Evolutionary conservation across 2,888 invertebrate genomes (phyloP), one percentile per base, ranked within the genome.

Genomic region (Xiphydria camelus): DNA sequence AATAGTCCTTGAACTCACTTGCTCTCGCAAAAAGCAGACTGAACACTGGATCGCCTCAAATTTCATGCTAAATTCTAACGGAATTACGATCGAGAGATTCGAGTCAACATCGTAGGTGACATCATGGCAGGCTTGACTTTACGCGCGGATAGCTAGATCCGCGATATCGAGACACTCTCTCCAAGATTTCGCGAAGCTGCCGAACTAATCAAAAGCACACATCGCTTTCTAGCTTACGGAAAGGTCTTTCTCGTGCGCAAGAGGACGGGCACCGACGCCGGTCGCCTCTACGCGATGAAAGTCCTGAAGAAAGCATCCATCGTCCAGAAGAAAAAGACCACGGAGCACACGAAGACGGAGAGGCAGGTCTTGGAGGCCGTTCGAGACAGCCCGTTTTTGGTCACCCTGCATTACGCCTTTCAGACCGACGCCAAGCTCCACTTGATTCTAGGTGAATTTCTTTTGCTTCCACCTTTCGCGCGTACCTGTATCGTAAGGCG

Each of bases 391-490:
- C 97, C 97, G 40, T 98, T 97, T 79, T 85, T 98, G 57, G 96
- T 97, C 63, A 95, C 94, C 25, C 83, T 98, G 57, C 94, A 95
- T 78, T 98, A 98, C 78, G 98, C 98, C 73, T 98, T 98, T 83
- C 97, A 98, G 79, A 95, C 96, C 5, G 93, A 96, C 68, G 88
- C 94, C 41, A 97, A 96, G 79, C 83, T 98, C 57, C 95, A 97
- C 79, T 86, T 98, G 61, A 94, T 98, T 62, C 84, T 98, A 72
- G 96, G 97, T 96, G 78, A 86, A 86, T 80, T 10, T 22, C 19
- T 15, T 37, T 17, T 12, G 26, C 32, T 23, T 34, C 34, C 33
- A n/a, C n/a, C n/a, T n/a, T n/a, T n/a, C n/a, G n/a, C n/a, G n/a
- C n/a, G n/a, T n/a, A n/a, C n/a, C n/a, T n/a, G n/a, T n/a, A n/a